phyloP scores from a whole-genome alignment of 2,888 invertebrate species.

The Sisyra nigra region DNA sequence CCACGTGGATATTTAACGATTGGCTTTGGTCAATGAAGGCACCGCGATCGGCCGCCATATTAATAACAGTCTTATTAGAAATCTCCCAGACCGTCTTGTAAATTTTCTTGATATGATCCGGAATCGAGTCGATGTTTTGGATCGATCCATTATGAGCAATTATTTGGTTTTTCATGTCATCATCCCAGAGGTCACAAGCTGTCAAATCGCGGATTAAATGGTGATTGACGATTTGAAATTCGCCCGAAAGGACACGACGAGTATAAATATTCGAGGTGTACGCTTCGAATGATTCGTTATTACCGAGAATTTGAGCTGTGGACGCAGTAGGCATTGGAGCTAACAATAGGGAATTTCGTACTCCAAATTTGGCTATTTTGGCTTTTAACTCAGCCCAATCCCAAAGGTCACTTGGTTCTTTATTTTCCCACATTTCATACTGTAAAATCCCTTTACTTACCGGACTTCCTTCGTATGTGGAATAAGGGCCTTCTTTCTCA shows the following conservation, averaged over 20 bases:
- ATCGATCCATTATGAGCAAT: conserved; percentile 87
- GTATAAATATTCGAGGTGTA: conserved; percentile 97
- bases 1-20: conserved; percentile 93
- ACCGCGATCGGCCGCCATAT: conserved; percentile 96
- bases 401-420: conserved; percentile 64
- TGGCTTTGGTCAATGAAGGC: conserved; percentile 99
- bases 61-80: conserved; percentile 76
- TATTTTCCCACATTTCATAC: conserved; percentile 94
- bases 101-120: conserved; percentile 65
- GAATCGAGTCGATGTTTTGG: conserved; percentile 73
- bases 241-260: conserved; percentile 84
- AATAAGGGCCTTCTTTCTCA: conserved; percentile 67
- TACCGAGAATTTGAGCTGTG: conserved; percentile 97
- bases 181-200: conserved; percentile 82
- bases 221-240: conserved; percentile 92
- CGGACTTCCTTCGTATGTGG: conserved; percentile 82
- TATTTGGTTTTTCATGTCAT: conserved; percentile 87
- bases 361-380: conserved; percentile 74
- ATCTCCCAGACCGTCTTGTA: conserved; percentile 98
- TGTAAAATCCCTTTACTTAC: conserved; percentile 91
- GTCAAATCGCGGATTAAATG: conserved; percentile 88
- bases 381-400: conserved; percentile 73
- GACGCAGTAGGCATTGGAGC: conserved; percentile 99
- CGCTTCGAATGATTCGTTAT: conserved; percentile 96
- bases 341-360: conserved; percentile 82